Conservation (phyloP, 2,113 vertebrate genomes). For the Apteryx mantelli region DNA sequence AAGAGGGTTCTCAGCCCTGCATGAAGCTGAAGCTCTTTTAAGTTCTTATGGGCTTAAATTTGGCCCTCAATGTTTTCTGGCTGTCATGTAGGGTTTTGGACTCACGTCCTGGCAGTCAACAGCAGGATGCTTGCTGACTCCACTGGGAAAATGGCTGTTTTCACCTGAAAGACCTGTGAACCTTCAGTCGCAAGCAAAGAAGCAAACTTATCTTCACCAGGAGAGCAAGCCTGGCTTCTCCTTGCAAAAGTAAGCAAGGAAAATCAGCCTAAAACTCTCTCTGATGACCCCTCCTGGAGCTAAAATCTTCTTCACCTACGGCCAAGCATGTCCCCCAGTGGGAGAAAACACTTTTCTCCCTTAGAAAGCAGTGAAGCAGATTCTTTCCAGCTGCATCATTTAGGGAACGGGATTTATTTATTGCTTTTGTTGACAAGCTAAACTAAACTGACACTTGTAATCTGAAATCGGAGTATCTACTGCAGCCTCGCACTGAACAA, state of each 20-base stretch:
- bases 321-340: neutral
- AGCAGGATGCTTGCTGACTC: neutral
- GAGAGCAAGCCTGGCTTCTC: neutral
- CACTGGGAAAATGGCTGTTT: neutral
- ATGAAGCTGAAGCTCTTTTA: neutral
- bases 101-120: neutral
- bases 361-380: neutral
- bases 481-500: neutral
- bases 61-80: neutral
- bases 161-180: neutral
- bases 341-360: neutral
- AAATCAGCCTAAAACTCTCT: neutral
- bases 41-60: neutral
- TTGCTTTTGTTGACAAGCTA: conserved; percentile 15
- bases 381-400: neutral
- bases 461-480: neutral
- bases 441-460: neutral
- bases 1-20: neutral
- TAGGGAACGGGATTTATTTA: neutral
- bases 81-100: neutral
- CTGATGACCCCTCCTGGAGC: neutral
- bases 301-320: neutral
- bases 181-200: neutral
- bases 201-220: neutral
- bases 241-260: neutral